Percentiles rank a stretch among this genome's conserved stretches.
phyloP scores from a whole-genome alignment of 1,140 invertebrate genomes.

The Papilio polytes region DNA sequence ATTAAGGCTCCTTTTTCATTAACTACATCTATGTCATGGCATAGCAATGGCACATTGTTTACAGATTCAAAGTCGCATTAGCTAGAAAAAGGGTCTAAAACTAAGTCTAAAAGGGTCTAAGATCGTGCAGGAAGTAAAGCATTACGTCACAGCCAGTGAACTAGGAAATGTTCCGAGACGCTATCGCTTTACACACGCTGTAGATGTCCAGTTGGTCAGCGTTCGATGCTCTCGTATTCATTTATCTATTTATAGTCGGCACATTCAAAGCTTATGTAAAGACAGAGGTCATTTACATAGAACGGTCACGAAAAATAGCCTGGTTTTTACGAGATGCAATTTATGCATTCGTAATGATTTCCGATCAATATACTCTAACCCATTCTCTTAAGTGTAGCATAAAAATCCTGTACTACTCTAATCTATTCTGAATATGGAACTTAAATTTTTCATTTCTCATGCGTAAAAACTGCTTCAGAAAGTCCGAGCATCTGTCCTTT shows the following conservation, averaged over 20 bases:
- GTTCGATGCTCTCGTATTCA: not conserved
- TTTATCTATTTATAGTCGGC: not conserved
- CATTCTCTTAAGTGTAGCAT: not conserved
- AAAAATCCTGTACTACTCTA: not conserved
- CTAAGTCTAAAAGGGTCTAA: not conserved
- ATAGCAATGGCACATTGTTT: not conserved
- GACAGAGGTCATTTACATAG: not conserved
- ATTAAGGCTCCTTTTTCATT: not conserved
- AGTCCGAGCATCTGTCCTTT: not conserved
- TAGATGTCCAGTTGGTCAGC: conserved; percentile 11
- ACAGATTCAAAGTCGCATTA: not conserved
- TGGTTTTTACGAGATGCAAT: not conserved
- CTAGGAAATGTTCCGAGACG: conserved; percentile 13
- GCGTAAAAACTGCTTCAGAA: not conserved
- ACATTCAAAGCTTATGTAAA: not conserved
- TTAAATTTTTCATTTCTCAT: not conserved
- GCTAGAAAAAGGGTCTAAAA: not conserved
- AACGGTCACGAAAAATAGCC: not conserved
- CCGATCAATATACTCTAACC: not conserved
- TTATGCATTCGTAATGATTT: not conserved
- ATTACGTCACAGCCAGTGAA: not conserved
- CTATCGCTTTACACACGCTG: conserved; percentile 23
- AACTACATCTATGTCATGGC: not conserved
- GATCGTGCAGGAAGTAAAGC: conserved; percentile 23
- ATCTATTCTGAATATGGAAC: too few relatives aligned